These are phyloP conservation scores for Crenuchus spilurus DNA, from an alignment of 2,797 vertebrate species.

Conservation along the genomic window DNA sequence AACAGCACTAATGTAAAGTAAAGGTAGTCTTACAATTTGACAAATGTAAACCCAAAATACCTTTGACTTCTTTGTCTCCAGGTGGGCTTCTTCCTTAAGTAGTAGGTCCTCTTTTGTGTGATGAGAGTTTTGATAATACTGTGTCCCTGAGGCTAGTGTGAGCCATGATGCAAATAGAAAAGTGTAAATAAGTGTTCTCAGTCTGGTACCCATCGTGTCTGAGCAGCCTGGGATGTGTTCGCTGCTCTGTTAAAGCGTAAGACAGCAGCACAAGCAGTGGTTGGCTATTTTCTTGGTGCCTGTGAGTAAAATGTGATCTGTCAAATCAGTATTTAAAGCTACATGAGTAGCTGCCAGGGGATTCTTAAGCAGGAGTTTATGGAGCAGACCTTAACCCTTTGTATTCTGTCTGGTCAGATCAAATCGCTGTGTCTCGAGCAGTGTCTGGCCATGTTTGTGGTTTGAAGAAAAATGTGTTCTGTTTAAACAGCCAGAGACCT, in stretches of 20 bases:
- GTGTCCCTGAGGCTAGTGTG: constrained; percentile 71
- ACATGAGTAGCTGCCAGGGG: constrained; percentile 79
- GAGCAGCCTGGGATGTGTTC: constrained; percentile 57
- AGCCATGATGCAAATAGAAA: constrained; percentile 71
- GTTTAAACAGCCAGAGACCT: constrained; percentile 53
- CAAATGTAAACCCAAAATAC: constrained; percentile 66
- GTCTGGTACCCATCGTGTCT: constrained; percentile 75
- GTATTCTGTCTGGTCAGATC: constrained; percentile 42
- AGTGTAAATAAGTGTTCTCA: constrained; percentile 65
- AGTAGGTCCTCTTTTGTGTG: constrained; percentile 60
- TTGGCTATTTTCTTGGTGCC: constrained; percentile 72
- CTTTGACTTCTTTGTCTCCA: constrained; percentile 68
- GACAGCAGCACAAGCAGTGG: constrained; percentile 62
- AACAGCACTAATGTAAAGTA: not conserved
- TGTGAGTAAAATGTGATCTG: constrained; percentile 79
- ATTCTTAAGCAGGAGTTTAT: constrained; percentile 76
- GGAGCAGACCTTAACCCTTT: constrained; percentile 84
- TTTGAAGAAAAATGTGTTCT: constrained; percentile 42
- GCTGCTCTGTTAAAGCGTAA: constrained; percentile 60
- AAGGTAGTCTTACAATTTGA: not conserved
- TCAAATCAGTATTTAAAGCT: constrained; percentile 88
- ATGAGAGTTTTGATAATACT: not conserved
- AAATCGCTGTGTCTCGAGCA: constrained; percentile 22
- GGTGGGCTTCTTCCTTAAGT: constrained; percentile 57
- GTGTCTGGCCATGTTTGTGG: constrained; percentile 42